A percentile compares a stretch with the other conserved stretches of the same genome.
phyloP scores from a whole-genome alignment of 2,888 invertebrate genomes.

The Eristalis arbustorum region DNA sequence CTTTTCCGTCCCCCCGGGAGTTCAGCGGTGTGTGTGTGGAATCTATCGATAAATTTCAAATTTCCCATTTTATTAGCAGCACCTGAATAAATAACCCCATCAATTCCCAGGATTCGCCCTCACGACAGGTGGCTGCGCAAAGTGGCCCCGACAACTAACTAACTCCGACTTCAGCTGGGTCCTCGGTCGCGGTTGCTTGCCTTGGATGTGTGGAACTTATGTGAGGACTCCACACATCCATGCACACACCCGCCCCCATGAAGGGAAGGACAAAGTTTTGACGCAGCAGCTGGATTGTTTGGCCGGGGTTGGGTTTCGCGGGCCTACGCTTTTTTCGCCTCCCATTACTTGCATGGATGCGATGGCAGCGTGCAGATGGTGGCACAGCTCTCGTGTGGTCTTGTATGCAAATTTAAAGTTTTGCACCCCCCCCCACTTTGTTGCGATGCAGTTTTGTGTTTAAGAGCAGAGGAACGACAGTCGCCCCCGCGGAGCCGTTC shows the following conservation, averaged over 20 bases:
- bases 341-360: background rate
- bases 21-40: background rate
- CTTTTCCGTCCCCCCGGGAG: background rate
- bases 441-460: background rate
- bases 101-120: slow-evolving; percentile 35
- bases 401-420: background rate
- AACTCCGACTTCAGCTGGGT: slow-evolving; percentile 22
- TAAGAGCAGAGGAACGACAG: background rate
- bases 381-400: background rate
- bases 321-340: background rate
- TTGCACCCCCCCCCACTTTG: background rate
- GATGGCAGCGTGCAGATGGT: background rate
- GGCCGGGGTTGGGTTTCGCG: background rate
- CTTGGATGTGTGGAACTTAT: background rate
- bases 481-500: background rate
- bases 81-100: slow-evolving; percentile 59
- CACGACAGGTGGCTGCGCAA: slow-evolving; percentile 43
- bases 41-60: slow-evolving; percentile 53
- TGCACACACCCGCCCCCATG: slow-evolving; percentile 9
- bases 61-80: slow-evolving; percentile 34
- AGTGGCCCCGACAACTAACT: slow-evolving; percentile 45
- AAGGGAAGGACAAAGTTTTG: slow-evolving; percentile 65
- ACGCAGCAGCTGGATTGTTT: slow-evolving; percentile 38
- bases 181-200: background rate
- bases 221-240: background rate